phyloP scores from a whole-genome alignment of 2,113 vertebrate species.

The Empidonax alnorum region DNA sequence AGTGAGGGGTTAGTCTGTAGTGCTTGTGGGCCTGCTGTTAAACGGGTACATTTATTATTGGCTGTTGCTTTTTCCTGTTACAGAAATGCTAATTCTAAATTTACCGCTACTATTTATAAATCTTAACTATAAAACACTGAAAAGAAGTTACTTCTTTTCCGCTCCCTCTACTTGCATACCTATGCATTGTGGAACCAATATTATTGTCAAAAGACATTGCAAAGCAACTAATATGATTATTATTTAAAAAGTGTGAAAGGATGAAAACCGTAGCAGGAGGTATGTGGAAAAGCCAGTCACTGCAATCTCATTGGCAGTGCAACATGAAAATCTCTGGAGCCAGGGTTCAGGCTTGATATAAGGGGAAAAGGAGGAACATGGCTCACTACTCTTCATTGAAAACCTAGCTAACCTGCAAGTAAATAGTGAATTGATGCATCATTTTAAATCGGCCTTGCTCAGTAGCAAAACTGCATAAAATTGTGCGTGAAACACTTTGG shows the following conservation, averaged over 20 bases:
- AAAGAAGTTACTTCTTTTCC: background rate
- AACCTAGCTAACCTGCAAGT: background rate
- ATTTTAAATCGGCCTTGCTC: background rate
- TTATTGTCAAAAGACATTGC: background rate
- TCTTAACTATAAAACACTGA: background rate
- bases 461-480: background rate
- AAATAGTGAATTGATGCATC: background rate
- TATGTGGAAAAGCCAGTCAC: background rate
- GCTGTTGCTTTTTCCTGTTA: background rate
- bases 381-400: background rate
- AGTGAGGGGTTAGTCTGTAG: background rate
- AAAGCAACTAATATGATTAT: background rate
- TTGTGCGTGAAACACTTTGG: background rate
- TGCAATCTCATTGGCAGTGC: background rate
- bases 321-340: background rate
- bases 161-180: background rate
- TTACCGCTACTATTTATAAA: background rate
- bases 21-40: background rate
- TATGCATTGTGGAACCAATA: background rate
- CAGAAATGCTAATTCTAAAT: background rate
- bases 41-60: background rate
- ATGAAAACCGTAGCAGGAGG: background rate
- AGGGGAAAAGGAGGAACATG: background rate
- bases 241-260: background rate
- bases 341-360: background rate